Conservation (phyloP, 2,113 vertebrate species). For the Ibidorhyncha struthersii region DNA sequence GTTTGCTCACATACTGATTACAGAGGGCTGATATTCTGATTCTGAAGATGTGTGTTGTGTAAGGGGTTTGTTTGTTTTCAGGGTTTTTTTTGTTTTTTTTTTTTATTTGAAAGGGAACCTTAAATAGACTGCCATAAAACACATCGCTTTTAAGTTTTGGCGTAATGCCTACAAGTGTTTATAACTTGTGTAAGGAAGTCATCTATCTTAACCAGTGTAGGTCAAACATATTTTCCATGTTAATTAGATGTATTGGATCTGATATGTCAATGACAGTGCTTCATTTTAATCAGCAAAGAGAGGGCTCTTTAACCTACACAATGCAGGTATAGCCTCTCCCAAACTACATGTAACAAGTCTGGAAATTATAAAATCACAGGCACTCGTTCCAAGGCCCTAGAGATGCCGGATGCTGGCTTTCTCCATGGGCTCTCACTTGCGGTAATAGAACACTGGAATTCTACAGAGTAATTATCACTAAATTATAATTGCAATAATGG, state of each 20-base stretch:
- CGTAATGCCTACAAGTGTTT: constrained; percentile 46
- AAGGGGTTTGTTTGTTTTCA: not conserved
- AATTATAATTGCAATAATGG: constrained; percentile 69
- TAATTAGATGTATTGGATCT: constrained; percentile 64
- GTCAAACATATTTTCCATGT: constrained; percentile 67
- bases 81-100: not conserved
- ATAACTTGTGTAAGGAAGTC: constrained; percentile 65
- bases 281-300: constrained; percentile 60
- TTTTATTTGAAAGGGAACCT: constrained; percentile 39
- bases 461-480: constrained; percentile 68
- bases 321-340: constrained; percentile 46
- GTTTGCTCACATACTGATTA: constrained; percentile 31
- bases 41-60: not conserved
- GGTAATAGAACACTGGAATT: constrained; percentile 56
- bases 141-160: constrained; percentile 59
- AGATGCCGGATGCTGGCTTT: constrained; percentile 36
- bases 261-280: constrained; percentile 54
- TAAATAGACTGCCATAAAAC: constrained; percentile 59
- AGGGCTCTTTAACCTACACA: constrained; percentile 42
- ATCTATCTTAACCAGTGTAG: constrained; percentile 61
- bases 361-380: constrained; percentile 71
- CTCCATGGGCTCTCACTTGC: constrained; percentile 24
- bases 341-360: constrained; percentile 48
- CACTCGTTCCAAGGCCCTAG: constrained; percentile 32
- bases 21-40: not conserved